Base-by-base conservation (phyloP, 1,140 invertebrate genomes). In the Pentalonia nigronervosa region DNA sequence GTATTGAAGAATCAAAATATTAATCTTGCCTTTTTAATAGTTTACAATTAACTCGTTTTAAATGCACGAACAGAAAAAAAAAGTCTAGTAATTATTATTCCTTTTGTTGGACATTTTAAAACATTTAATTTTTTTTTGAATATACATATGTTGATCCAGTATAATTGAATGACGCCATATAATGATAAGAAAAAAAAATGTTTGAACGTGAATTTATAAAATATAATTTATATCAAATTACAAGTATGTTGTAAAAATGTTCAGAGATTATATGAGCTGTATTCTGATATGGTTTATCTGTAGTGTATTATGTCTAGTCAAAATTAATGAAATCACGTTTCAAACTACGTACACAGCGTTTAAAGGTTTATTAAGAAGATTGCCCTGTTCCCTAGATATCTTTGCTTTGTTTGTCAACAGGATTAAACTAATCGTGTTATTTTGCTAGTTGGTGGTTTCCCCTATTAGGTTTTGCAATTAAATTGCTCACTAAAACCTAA, bases 351-450 rank as follows among this genome's bases (percentile, higher is more conserved):
- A 21, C 36, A 25, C 1, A 41, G 11, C 30, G 36, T 89, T 89
- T 87, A 47, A 17, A 47, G 3, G 34, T 53, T 89, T 89, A 89
- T 89, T 34, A 34, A 34, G n/a, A 89, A 50, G 11, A 87, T 50
- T 53, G 9, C 14, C 83, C 25, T 47, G 21, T 89, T n/a, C 48
- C 9, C n/a, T 53, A 23, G n/a, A 89, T 53, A 89, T 53, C 20
- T 56, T 41, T 89, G 21, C 50, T 36, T 89, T 89, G 48, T 89
- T 89, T 41, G 34, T 41, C 50, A 89, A 56, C 21, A 23, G 21
- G 34, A 56, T 89, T 56, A 56, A 56, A 89, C 21, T 89, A 76
- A 76, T n/a, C n/a, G 88, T 41, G 50, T 56, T 89, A 30, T 56
- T 34, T n/a, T 21, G 25, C 48, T 87, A 23, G 60, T 84, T 25